A percentile compares a stretch with the other conserved stretches of the same genome.
These are phyloP conservation scores for Tachina fera DNA, from an alignment of 2,888 invertebrate species.

Conservation along the genomic window DNA sequence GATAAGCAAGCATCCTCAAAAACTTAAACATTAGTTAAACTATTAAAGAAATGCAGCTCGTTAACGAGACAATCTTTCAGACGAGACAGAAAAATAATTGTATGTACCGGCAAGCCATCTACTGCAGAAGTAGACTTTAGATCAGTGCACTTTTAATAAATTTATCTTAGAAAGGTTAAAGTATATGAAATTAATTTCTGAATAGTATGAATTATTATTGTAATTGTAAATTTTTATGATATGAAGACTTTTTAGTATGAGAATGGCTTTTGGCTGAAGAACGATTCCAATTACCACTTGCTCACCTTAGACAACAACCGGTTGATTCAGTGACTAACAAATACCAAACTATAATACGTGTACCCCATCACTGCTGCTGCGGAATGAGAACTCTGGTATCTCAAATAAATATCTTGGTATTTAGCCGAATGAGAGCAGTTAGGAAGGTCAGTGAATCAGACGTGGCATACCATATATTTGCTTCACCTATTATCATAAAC, in stretches of 20 bases:
- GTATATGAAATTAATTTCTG: not conserved
- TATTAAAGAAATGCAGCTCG: constrained; percentile 1
- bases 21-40: constrained; percentile 37
- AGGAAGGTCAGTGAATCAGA: not conserved
- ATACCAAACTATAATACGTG: no score
- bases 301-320: no score
- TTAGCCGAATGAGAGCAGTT: not conserved
- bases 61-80: not conserved
- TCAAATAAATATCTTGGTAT: not conserved
- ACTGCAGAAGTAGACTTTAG: not conserved
- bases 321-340: no score
- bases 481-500: no score
- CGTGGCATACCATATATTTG: no score
- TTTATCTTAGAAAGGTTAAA: constrained; percentile 4
- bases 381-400: no score
- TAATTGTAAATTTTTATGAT: no score
- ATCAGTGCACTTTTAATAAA: not conserved
- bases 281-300: no score
- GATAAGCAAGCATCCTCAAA: constrained; percentile 5
- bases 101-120: not conserved
- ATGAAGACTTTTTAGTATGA: no score
- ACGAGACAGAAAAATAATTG: not conserved
- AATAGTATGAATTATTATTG: not conserved
- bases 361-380: no score
- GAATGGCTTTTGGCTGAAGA: no score